Base-by-base conservation (phyloP, 2,113 vertebrate species). In the Rhinoptilus africanus region DNA sequence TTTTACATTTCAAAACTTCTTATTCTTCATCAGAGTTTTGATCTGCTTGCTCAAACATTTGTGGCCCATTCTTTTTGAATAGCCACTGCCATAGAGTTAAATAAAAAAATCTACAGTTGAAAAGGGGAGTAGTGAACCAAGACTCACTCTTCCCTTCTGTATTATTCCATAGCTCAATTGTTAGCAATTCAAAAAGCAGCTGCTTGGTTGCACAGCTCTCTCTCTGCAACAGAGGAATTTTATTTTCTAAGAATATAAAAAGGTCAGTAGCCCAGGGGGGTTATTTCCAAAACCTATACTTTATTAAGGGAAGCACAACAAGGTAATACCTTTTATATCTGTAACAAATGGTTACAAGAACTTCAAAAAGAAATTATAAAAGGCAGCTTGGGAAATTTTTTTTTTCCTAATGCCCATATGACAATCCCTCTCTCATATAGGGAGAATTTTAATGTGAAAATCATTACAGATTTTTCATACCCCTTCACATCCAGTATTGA, bases 241-340 rank as follows among this genome's bases (percentile, higher is more conserved):
- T 89, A 93, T 97, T 95, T 96, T 92, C 51, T 84, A 77, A 91
- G 83, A 89, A 84, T 86, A 92, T 45, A 87, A 88, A 96, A 96
- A 92, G 83, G 64, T 95, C 93, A 94, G 88, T 81, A 91, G 95
- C 76, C 85, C 68, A 94, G 34, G 35, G 60, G 83, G 21, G 69
- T 95, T 96, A 96, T 87, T 97, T 93, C 80, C 79, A 95, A 92
- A 96, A 67, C 35, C 85, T 81, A 41, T 45, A 93, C 48, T 92
- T 95, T 95, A 95, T 94, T 95, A 95, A 86, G 79, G 45, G 93
- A 96, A 94, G 83, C 79, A 93, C 83, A 96, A 95, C 92, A 92
- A 91, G 83, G 72, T 81, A 89, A 69, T 84, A 84, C 63, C 64
- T 86, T 72, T 94, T 85, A 60, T 87, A 94, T 56, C 72, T 91